These are phyloP conservation scores for Poecilus cupreus DNA, from an alignment of 2,888 invertebrate genomes.

Conservation along the genomic window DNA sequence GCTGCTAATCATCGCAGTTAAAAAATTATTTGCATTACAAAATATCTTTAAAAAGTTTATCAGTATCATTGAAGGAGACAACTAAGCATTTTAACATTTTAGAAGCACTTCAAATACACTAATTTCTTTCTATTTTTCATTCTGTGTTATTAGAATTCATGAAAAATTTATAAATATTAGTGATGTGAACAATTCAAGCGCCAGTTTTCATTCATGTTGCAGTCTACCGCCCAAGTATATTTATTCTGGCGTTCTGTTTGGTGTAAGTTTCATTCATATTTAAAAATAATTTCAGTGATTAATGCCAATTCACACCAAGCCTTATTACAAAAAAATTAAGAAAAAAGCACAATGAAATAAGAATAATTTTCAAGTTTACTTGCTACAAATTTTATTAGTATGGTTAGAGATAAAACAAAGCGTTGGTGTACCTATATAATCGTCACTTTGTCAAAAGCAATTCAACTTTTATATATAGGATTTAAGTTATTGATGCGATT, in stretches of 20 bases:
- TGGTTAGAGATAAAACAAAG: neutral
- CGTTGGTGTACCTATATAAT: neutral
- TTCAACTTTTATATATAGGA: slow-evolving; percentile 48
- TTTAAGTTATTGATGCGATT: slow-evolving; percentile 53
- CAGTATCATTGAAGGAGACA: too few relatives aligned
- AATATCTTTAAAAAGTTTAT: too few relatives aligned
- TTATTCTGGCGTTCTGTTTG: slow-evolving; percentile 19
- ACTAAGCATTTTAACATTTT: too few relatives aligned
- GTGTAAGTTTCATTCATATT: slow-evolving; percentile 32
- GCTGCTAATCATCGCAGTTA: too few relatives aligned
- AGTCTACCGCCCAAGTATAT: neutral
- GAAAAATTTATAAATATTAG: slow-evolving; percentile 7
- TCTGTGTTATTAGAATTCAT: too few relatives aligned
- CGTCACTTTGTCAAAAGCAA: slow-evolving; percentile 7
- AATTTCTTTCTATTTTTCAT: too few relatives aligned
- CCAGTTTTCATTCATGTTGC: slow-evolving; percentile 12
- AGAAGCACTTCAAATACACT: too few relatives aligned
- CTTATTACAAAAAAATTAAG: too few relatives aligned
- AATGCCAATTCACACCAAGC: neutral
- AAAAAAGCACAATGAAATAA: neutral
- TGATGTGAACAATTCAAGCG: neutral
- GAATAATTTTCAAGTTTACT: neutral
- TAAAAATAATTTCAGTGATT: slow-evolving; percentile 10
- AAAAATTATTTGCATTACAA: too few relatives aligned
- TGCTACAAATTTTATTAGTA: neutral